Conservation (phyloP, 2,797 vertebrate species). For the Aulostomus chinensis region DNA sequence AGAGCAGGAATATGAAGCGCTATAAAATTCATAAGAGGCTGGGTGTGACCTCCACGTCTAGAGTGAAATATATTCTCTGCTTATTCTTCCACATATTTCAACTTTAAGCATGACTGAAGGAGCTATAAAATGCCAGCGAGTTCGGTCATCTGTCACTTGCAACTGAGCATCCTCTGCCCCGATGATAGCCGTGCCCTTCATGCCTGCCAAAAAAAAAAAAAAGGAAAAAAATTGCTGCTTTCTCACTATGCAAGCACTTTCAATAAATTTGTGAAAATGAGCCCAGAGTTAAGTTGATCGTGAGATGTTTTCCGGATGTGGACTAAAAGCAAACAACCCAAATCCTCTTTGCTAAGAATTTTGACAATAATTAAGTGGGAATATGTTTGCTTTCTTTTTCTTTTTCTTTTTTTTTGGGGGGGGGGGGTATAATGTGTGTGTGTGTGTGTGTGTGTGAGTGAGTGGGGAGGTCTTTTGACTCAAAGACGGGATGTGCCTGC, state of each 20-base stretch:
- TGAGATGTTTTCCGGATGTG: not conserved
- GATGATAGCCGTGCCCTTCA: slow-evolving; percentile 65
- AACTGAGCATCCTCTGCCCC: slow-evolving; percentile 39
- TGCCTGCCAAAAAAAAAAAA: slow-evolving; percentile 61
- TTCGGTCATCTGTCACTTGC: slow-evolving; percentile 57
- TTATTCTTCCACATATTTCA: slow-evolving; percentile 66
- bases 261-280: not conserved
- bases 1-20: slow-evolving; percentile 29
- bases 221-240: slow-evolving; percentile 34
- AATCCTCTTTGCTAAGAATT: no score
- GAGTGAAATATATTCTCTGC: slow-evolving; percentile 60
- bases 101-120: slow-evolving; percentile 54
- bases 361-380: no score
- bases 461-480: slow-evolving; percentile 13
- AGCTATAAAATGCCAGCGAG: slow-evolving; percentile 61
- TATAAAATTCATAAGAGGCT: slow-evolving; percentile 65
- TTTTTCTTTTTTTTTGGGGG: no score
- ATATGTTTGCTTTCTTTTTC: no score
- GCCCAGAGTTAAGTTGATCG: not conserved
- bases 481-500: slow-evolving; percentile 33
- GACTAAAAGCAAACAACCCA: no score
- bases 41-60: slow-evolving; percentile 62
- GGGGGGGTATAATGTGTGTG: no score
- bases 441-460: not conserved
- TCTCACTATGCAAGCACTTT: slow-evolving; percentile 1